Evolutionary conservation across 2,113 vertebrate genomes (phyloP), one percentile per base, ranked within the genome.

Genomic region (human (Homo sapiens)): DNA sequence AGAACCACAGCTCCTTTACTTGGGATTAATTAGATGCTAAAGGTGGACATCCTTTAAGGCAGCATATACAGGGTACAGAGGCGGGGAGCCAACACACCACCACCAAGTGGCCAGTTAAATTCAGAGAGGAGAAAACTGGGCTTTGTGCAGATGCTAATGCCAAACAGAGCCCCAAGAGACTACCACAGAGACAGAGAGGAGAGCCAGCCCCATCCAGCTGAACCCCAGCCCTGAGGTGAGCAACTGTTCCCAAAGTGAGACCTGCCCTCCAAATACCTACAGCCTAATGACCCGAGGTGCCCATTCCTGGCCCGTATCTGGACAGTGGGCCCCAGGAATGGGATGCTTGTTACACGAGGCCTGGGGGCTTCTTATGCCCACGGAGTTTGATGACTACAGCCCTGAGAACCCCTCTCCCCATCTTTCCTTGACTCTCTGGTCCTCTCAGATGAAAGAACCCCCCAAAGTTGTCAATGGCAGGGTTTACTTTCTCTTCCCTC

Each of bases 1-100:
- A 89, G 57, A 91, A 45, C 75, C 80, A 23, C 1, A 43, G 92
- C 89, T 98, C 94, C 38, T 81, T 90, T 52, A 52, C 88, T 92
- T 81, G 20, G 95, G 94, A 92, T 89, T 96, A 85, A 89, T 59
- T 86, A 96, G 81, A 89, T 84, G 90, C 25, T 96, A 95, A 52
- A 94, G 82, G 75, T 82, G 57, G 1, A n/a, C 35, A 66, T 72
- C 27, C 35, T 48, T 91, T 16, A 40, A 85, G 83, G 30, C 82
- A 93, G 92, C 40, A 93, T 3, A 76, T 73, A 82, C 10, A 81
- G 95, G 96, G 90, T 86, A 90, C 0, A 2, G 79, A 96, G 80
- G 96, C 68, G 93, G 96, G 97, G 40, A 87, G 93, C 55, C 38
- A 35, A 10, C 72, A 78, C 45, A 45, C 66, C 86, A 84, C 96